These are phyloP conservation scores for Myopa tessellatipennis DNA, from an alignment of 2,888 invertebrate species.

Conservation along the genomic window DNA sequence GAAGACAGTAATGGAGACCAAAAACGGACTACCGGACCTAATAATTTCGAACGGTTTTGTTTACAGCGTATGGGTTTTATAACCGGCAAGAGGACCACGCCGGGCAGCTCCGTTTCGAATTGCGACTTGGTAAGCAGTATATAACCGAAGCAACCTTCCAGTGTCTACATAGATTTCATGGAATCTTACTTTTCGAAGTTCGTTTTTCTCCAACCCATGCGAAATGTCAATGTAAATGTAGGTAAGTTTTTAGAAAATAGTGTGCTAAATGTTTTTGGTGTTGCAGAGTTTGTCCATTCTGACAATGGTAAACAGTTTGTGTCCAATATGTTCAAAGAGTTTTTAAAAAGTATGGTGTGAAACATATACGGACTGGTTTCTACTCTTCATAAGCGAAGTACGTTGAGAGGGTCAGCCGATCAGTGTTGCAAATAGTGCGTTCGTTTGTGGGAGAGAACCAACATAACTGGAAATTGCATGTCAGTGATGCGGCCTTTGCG, in stretches of 20 bases:
- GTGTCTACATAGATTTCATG: constrained; percentile 34
- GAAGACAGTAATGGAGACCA: neutral
- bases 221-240: neutral
- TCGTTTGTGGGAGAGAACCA: constrained; percentile 51
- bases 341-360: constrained; percentile 46
- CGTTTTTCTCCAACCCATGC: constrained; percentile 3
- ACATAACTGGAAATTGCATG: constrained; percentile 51
- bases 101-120: constrained; percentile 38
- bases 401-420: constrained; percentile 51
- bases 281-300: constrained; percentile 48
- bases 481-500: constrained; percentile 51
- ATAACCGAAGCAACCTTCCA: constrained; percentile 15
- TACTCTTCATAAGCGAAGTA: constrained; percentile 60
- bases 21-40: constrained; percentile 8
- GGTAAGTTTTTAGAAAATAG: constrained; percentile 27
- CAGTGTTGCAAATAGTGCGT: constrained; percentile 23
- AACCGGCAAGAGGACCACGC: constrained; percentile 18
- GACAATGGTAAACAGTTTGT: constrained; percentile 55
- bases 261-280: constrained; percentile 52
- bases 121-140: neutral
- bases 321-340: constrained; percentile 37
- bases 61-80: constrained; percentile 3
- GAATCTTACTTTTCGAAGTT: constrained; percentile 39
- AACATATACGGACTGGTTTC: neutral
- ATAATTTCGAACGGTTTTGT: constrained; percentile 17